A percentile compares a stretch with the other conserved stretches of the same genome.
Evolutionary conservation across 2,113 vertebrate genomes (phyloP).

Genomic region (Podarcis cretensis): DNA sequence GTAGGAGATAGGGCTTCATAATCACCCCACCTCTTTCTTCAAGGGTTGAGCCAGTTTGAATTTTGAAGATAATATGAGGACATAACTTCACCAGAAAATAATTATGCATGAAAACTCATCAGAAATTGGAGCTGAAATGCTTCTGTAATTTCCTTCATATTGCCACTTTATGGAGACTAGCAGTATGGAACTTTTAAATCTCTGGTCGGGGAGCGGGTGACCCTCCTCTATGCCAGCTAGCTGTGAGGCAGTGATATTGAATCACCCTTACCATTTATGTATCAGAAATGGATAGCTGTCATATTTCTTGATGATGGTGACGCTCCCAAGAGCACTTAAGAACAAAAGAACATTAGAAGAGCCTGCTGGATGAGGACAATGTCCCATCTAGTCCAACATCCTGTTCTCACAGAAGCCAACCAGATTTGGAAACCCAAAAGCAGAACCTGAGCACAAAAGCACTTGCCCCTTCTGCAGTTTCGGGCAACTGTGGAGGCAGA

Average conservation of each 20-base stretch:
- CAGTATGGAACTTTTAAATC: neutral
- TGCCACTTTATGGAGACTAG: neutral
- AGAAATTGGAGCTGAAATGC: neutral
- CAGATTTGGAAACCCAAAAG: too few relatives aligned
- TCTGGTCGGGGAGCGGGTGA: neutral
- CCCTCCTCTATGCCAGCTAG: neutral
- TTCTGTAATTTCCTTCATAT: neutral
- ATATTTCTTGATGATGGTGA: neutral
- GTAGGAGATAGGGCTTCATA: neutral
- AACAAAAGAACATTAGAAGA: too few relatives aligned
- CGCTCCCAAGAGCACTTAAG: neutral
- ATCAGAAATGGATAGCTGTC: neutral
- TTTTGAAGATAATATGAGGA: neutral
- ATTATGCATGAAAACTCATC: neutral
- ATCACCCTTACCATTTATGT: neutral
- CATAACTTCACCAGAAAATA: neutral
- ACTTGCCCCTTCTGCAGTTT: too few relatives aligned
- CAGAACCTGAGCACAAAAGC: too few relatives aligned
- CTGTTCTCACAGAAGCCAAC: too few relatives aligned
- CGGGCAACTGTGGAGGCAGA: too few relatives aligned
- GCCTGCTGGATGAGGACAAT: too few relatives aligned
- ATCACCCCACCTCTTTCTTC: neutral
- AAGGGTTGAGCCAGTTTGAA: neutral
- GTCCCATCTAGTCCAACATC: too few relatives aligned
- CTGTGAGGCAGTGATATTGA: slow-evolving; percentile 7